Conservation (phyloP, 1,140 invertebrate species). For the Acromyrmex heyeri region DNA sequence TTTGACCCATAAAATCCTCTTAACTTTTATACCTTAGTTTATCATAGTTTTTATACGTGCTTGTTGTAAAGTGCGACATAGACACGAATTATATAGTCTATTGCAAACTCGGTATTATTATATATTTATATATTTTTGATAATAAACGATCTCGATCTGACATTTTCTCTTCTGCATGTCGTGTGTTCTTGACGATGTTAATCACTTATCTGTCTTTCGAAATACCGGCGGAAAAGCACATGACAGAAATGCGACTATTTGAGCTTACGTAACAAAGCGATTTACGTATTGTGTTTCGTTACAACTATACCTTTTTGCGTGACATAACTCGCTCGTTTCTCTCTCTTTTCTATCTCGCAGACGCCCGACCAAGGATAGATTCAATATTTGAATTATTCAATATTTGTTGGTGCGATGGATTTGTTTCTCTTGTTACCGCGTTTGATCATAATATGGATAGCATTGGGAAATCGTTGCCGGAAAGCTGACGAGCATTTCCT, state of each 20-base stretch:
- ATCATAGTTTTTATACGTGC: neutral
- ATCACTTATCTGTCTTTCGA: conserved; percentile 36
- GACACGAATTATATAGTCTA: neutral
- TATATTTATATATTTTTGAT: neutral
- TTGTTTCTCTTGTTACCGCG: conserved; percentile 59
- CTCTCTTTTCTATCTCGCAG: conserved; percentile 38
- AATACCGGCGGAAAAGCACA: conserved; percentile 48
- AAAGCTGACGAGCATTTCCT: conserved; percentile 15
- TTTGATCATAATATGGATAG: conserved; percentile 43
- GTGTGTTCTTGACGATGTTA: neutral
- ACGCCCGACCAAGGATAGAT: conserved; percentile 77
- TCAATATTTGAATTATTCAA: conserved; percentile 79
- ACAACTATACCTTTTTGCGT: conserved; percentile 73
- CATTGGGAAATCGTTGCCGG: conserved; percentile 22
- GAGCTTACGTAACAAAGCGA: conserved; percentile 67
- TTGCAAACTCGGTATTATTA: neutral
- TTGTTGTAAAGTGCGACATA: neutral
- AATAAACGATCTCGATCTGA: neutral
- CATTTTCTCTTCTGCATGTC: neutral
- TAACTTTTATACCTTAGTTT: neutral
- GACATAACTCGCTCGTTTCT: conserved; percentile 74
- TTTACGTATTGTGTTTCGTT: conserved; percentile 68
- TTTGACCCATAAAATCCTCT: conserved; percentile 29
- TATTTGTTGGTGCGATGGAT: conserved; percentile 74
- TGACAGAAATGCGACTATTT: conserved; percentile 41